A percentile compares a stretch with the other conserved stretches of the same genome.
phyloP scores from a whole-genome alignment of 2,797 vertebrate species.

The Onychomys arenicola region DNA sequence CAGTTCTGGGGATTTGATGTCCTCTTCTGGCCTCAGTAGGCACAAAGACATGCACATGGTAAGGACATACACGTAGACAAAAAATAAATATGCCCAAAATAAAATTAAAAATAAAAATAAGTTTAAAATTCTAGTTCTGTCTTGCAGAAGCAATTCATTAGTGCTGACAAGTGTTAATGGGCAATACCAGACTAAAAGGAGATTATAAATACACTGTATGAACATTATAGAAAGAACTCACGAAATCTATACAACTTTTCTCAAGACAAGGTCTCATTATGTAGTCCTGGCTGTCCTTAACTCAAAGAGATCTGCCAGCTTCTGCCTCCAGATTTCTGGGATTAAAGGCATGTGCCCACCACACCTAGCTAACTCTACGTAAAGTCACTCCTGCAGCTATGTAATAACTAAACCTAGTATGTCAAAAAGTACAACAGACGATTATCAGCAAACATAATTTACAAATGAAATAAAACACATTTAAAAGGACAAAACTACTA shows the following conservation, averaged over 20 bases:
- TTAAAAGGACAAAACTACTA: not conserved
- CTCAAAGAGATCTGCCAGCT: not conserved
- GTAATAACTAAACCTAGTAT: not conserved
- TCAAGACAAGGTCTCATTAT: not conserved
- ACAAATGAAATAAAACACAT: not conserved
- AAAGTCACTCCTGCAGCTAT: conserved; percentile 12
- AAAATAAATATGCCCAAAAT: not conserved
- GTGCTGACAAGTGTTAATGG: not conserved
- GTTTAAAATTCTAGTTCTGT: conserved; percentile 18
- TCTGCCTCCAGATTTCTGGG: not conserved
- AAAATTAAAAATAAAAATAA: not conserved
- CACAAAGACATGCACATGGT: not conserved
- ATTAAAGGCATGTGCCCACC: not conserved
- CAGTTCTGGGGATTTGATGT: not conserved
- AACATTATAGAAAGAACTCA: not conserved
- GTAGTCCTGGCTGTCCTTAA: not conserved
- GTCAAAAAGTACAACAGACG: not conserved
- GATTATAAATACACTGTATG: not conserved
- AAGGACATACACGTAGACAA: not conserved
- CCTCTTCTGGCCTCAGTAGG: not conserved
- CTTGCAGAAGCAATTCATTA: not conserved
- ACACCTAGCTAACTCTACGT: not conserved
- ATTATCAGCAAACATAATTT: not conserved
- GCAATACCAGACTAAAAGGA: not conserved
- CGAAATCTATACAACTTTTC: not conserved